Conservation (phyloP, 2,113 vertebrate species). For the Rhynchomys soricoides region DNA sequence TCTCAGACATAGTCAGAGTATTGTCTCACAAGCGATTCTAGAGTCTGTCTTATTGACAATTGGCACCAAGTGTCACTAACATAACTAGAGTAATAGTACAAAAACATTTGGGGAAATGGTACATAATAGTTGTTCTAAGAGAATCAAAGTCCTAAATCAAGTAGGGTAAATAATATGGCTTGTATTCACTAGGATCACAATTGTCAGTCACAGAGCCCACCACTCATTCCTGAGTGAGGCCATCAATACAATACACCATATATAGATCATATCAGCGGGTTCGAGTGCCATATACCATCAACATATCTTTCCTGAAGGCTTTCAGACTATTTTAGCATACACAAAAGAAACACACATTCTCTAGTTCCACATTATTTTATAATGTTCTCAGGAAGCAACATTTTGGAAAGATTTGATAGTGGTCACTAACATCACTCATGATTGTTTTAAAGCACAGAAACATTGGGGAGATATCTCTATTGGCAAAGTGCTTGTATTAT, state of each 20-base stretch:
- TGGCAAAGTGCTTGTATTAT: neutral
- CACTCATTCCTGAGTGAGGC: neutral
- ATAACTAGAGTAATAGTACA: neutral
- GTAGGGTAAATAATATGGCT: neutral
- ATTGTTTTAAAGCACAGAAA: conserved; percentile 68
- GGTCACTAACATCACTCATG: conserved; percentile 58
- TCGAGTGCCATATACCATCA: neutral
- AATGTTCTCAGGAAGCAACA: conserved; percentile 58
- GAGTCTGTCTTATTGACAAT: neutral
- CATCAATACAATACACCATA: neutral
- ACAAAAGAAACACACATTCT: conserved; percentile 48
- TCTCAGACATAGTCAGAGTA: too few species aligned
- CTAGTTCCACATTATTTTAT: conserved; percentile 66
- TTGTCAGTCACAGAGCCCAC: neutral
- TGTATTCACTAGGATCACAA: neutral
- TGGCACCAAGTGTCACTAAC: neutral
- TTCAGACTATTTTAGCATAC: neutral
- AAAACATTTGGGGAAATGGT: neutral
- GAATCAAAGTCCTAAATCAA: neutral
- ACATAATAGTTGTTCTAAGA: neutral
- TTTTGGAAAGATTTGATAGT: conserved; percentile 69
- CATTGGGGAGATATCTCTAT: too few species aligned
- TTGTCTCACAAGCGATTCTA: neutral
- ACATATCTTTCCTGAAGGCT: neutral
- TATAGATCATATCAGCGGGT: neutral